Percentiles rank a stretch among this genome's conserved stretches.
Conservation (phyloP, 1,140 invertebrate species). For the Cecropterus lyciades region DNA sequence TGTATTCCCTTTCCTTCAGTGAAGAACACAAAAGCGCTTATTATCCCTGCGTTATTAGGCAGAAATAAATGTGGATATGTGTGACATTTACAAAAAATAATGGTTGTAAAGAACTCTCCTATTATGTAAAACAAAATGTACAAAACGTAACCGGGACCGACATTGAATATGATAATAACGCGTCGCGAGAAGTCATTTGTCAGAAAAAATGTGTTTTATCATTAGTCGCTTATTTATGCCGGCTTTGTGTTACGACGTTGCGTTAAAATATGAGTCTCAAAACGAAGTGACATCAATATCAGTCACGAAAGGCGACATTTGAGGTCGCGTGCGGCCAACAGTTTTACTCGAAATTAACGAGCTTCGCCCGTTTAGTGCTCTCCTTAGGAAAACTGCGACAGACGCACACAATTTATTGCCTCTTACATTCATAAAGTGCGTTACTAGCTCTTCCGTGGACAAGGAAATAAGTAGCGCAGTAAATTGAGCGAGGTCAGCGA, state of each 20-base stretch:
- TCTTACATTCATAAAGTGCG: slow-evolving; percentile 26
- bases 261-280: slow-evolving; percentile 23
- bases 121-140: no score
- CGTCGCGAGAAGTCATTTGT: not conserved
- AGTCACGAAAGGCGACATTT: slow-evolving; percentile 32
- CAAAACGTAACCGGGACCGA: not conserved
- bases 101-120: no score
- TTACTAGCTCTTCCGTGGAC: slow-evolving; percentile 15
- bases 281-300: slow-evolving; percentile 20
- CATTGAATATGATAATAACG: slow-evolving; percentile 7
- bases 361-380: slow-evolving; percentile 18
- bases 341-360: slow-evolving; percentile 37
- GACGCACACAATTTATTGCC: slow-evolving; percentile 32
- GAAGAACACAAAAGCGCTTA: no score
- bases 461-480: slow-evolving; percentile 22
- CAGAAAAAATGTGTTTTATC: slow-evolving; percentile 10
- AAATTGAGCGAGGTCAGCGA: slow-evolving; percentile 9
- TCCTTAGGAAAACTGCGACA: slow-evolving; percentile 24
- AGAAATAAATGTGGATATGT: no score
- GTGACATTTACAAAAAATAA: no score
- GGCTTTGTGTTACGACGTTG: slow-evolving; percentile 7
- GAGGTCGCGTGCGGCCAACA: slow-evolving; percentile 32
- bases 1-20: no score
- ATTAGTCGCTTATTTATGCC: slow-evolving; percentile 12
- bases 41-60: no score